Base-by-base conservation (phyloP, 2,113 vertebrate genomes). In the human (Homo sapiens) region DNA sequence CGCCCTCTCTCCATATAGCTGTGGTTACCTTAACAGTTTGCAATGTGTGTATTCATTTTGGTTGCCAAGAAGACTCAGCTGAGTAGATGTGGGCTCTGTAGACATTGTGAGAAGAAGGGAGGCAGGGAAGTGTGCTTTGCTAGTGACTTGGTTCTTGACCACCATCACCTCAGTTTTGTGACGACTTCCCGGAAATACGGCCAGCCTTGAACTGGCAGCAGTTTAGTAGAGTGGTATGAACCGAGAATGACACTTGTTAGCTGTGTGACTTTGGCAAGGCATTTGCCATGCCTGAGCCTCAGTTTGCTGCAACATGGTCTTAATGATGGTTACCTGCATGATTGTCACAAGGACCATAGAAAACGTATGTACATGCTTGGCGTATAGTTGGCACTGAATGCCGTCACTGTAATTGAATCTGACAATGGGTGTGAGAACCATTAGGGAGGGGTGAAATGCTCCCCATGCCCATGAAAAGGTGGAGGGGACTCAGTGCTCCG, bases 1-100 rank as follows among this genome's bases (percentile, higher is more conserved):
- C 0, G 0, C 13, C 12, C 12, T 93, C 83, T 76, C 52, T 11
- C 50, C 52, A 25, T 85, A 70, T 93, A 94, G 89, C 76, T 97
- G 90, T 73, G 92, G 96, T 95, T 92, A 94, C 93, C 95, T 86
- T 97, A 52, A 87, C 75, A 52, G 82, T 94, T 50, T 89, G 83
- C 96, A 89, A 90, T 5, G n/a, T 75, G 68, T 78, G 66, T 82
- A 43, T 86, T 95, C 83, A 9, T 50, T 78, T 50, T 6, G 23
- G 81, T 82, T 94, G 95, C 95, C 93, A 95, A 68, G 85, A 95
- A 93, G 59, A 89, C 40, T 68, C 82, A 90, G 93, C 61, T 86
- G 93, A 95, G 38, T 20, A 52, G 89, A 79, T 94, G 7, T 76
- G 86, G 92, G 61, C 80, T 96, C 86, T 68, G n/a, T 8, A 88